Conservation (phyloP, 2,797 vertebrate genomes). For the Liparis tanakae region DNA sequence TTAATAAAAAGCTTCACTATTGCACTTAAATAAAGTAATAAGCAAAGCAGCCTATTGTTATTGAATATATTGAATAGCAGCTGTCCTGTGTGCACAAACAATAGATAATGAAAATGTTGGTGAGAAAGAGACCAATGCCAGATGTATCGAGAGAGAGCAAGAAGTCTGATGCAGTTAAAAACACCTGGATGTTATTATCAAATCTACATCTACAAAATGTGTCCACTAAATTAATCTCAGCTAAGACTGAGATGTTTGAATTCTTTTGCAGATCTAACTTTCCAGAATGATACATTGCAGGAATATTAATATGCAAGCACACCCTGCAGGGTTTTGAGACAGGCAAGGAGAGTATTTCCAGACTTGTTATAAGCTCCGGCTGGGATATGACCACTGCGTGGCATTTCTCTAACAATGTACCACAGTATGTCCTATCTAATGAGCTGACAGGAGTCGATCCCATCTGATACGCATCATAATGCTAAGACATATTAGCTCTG, state of each 20-base stretch:
- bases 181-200: slow-evolving; percentile 2
- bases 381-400: background rate
- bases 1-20: slow-evolving; percentile 2
- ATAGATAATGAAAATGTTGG: background rate
- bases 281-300: no score
- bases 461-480: background rate
- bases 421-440: no score
- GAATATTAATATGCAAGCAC: background rate
- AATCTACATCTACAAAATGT: no score
- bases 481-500: background rate
- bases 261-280: no score
- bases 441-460: background rate
- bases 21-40: background rate
- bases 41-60: background rate
- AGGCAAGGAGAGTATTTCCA: background rate
- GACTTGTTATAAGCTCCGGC: background rate
- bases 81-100: background rate
- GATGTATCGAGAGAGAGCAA: slow-evolving; percentile 11
- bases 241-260: background rate
- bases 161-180: slow-evolving; percentile 4
- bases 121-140: slow-evolving; percentile 13
- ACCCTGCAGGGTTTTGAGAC: background rate
- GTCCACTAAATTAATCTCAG: background rate
- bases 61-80: no score
- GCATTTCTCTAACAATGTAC: background rate